Percentiles rank a stretch among this genome's conserved stretches.
These are phyloP conservation scores for Alligator mississippiensis DNA, from an alignment of 2,113 vertebrate genomes.

Conservation along the genomic window DNA sequence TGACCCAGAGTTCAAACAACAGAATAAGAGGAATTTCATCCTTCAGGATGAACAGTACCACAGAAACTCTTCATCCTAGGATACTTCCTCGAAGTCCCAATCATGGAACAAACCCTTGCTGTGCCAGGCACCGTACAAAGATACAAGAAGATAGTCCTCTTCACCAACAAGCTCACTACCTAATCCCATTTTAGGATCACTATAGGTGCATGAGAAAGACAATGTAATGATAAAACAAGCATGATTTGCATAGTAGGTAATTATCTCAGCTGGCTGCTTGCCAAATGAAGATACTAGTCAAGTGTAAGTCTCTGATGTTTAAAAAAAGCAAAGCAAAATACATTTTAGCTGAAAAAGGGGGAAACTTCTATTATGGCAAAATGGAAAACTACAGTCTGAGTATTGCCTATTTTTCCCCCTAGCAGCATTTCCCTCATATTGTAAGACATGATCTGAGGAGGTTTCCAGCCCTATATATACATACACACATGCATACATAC, in stretches of 20 bases:
- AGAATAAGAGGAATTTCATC: not conserved
- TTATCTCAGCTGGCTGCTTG: not conserved
- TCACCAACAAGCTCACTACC: rapidly evolving
- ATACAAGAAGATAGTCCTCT: rapidly evolving
- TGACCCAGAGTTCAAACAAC: not conserved
- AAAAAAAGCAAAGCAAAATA: not conserved
- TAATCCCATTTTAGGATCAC: not conserved
- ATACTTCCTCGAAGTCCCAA: not conserved
- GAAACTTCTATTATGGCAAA: not conserved
- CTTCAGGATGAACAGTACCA: not conserved
- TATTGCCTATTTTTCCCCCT: not conserved
- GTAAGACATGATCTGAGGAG: not conserved
- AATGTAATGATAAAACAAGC: not conserved
- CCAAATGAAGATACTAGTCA: not conserved
- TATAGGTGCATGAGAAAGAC: not conserved
- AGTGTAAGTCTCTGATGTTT: not conserved
- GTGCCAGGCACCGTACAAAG: rapidly evolving
- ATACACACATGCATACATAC: no score
- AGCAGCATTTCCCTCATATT: not conserved
- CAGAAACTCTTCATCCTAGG: not conserved
- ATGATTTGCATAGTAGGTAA: not conserved
- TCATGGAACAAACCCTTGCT: not conserved
- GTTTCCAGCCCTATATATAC: not conserved
- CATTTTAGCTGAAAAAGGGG: not conserved
- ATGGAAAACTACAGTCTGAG: not conserved